A percentile compares a stretch with the other conserved stretches of the same genome.
These are phyloP conservation scores for Nymphalis polychloros DNA, from an alignment of 2,888 invertebrate species.

Conservation along the genomic window DNA sequence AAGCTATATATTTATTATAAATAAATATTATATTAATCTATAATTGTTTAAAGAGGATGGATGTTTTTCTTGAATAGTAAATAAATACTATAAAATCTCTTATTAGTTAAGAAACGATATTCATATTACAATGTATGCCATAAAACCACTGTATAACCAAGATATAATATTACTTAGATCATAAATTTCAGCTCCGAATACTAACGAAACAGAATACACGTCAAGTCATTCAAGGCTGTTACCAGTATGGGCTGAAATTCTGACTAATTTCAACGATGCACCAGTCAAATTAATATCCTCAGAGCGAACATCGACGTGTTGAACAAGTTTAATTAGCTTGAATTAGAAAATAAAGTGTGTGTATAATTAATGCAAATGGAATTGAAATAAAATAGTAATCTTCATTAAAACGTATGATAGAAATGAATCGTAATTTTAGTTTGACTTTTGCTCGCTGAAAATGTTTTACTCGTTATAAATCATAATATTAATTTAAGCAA, in stretches of 20 bases:
- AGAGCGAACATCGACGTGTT: constrained; percentile 14
- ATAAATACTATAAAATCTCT: neutral
- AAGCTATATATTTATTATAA: too few species aligned
- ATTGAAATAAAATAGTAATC: neutral
- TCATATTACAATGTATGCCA: neutral
- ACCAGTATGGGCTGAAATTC: constrained; percentile 16
- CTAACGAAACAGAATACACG: constrained; percentile 4
- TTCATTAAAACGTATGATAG: too few species aligned
- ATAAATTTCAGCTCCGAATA: constrained; percentile 10
- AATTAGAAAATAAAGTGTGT: constrained; percentile 2
- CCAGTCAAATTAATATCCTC: constrained; percentile 27
- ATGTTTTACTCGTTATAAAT: too few species aligned
- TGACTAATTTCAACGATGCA: constrained; percentile 27
- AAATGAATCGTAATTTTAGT: too few species aligned
- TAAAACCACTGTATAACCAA: neutral
- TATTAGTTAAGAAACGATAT: neutral
- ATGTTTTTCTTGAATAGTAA: too few species aligned
- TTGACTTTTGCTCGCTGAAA: too few species aligned
- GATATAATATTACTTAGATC: neutral
- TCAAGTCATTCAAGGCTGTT: constrained; percentile 24
- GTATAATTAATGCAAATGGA: constrained; percentile 1
- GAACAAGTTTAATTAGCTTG: constrained; percentile 16
- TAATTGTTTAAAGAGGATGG: too few species aligned
- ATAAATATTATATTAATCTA: too few species aligned
- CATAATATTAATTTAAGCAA: too few species aligned